These are phyloP conservation scores for Pholis gunnellus DNA, from an alignment of 2,113 vertebrate species.

Conservation along the genomic window DNA sequence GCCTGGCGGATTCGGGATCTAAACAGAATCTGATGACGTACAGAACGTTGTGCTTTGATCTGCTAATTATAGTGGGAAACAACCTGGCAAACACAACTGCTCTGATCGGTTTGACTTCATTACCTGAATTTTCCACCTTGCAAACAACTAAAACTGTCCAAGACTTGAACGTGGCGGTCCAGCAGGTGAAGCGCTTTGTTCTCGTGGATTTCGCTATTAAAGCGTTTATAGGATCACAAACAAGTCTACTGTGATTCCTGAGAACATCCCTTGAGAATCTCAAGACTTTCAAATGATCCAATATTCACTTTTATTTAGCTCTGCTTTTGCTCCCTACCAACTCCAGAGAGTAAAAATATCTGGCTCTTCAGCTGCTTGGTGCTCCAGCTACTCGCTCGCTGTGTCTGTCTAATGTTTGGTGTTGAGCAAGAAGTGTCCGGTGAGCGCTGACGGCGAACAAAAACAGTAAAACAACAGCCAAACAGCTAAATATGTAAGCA, in stretches of 20 bases:
- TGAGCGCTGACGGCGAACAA: no score
- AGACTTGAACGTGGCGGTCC: constrained; percentile 31
- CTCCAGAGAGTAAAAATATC: not conserved
- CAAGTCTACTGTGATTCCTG: constrained; percentile 1
- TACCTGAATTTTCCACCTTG: constrained; percentile 74
- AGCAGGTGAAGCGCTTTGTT: constrained; percentile 58
- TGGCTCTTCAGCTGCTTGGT: not conserved
- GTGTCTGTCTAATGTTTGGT: not conserved
- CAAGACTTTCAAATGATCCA: not conserved
- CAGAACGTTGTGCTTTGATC: constrained; percentile 76
- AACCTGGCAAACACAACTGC: constrained; percentile 57
- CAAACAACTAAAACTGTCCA: constrained; percentile 45
- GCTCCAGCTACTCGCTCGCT: not conserved
- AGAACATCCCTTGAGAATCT: not conserved
- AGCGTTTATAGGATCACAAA: constrained; percentile 33
- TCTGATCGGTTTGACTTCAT: constrained; percentile 49
- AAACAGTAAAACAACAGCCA: not conserved
- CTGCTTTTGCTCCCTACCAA: not conserved
- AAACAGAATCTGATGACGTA: constrained; percentile 75
- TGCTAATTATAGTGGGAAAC: constrained; percentile 75
- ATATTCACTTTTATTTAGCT: not conserved
- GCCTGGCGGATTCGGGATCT: constrained; percentile 54
- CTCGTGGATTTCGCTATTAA: constrained; percentile 13
- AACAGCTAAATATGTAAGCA: not conserved
- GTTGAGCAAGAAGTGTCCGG: not conserved